phyloP scores from a whole-genome alignment of 2,888 invertebrate species.

The Epicampocera succincta region DNA sequence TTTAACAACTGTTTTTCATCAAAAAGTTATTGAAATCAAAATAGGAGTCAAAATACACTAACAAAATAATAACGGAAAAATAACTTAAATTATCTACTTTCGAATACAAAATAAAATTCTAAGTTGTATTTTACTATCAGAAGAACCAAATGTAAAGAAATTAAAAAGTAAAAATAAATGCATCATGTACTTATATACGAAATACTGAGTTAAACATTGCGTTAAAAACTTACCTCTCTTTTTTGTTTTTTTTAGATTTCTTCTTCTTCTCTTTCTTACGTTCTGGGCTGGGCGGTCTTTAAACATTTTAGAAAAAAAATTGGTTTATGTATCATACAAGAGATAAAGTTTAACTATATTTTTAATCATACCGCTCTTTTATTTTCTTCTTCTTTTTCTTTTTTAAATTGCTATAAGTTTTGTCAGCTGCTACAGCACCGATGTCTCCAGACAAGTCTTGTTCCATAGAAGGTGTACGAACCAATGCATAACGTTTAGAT shows the following conservation, averaged over 20 bases:
- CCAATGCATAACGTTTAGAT: conserved; percentile 86
- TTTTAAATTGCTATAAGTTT: conserved; percentile 82
- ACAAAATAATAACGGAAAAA: too few species aligned
- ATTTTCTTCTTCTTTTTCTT: conserved; percentile 89
- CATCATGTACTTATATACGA: conserved; percentile 57
- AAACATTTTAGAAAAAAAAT: conserved; percentile 35
- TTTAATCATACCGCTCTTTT: conserved; percentile 79
- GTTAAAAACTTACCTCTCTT: conserved; percentile 85
- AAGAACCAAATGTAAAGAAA: conserved; percentile 43
- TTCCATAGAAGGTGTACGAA: conserved; percentile 89
- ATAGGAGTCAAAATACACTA: conserved; percentile 4
- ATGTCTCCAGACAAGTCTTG: conserved; percentile 78
- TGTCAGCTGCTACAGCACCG: conserved; percentile 75
- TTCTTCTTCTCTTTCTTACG: conserved; percentile 90
- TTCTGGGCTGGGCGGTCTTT: conserved; percentile 87
- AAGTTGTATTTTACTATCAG: conserved; percentile 32
- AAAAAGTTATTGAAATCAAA: conserved; percentile 62
- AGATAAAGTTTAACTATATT: too few species aligned
- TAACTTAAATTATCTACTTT: conserved; percentile 17
- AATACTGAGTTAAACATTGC: conserved; percentile 59
- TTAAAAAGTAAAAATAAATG: not conserved
- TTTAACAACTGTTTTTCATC: conserved; percentile 71
- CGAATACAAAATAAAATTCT: conserved; percentile 53
- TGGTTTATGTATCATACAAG: not conserved
- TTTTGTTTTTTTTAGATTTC: conserved; percentile 89